Evolutionary conservation across 23 tunicate species (phyloP).

Genomic region (Oikopleura dioica): DNA sequence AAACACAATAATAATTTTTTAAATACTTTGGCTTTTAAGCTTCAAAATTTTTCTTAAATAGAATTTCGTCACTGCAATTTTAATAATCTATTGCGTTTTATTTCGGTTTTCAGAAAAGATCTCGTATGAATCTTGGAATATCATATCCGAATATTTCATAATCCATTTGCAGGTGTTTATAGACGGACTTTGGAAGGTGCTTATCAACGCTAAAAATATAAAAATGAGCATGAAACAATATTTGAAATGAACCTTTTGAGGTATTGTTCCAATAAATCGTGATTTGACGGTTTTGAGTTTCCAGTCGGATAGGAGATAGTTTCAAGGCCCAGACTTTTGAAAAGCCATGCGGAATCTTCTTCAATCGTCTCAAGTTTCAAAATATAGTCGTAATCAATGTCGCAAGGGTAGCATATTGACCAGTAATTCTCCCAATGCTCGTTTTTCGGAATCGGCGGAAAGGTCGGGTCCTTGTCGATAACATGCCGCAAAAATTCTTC

Average conservation of each 20-base stretch:
- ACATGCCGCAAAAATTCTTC: slow-evolving; percentile 20
- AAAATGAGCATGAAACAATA: too few relatives aligned
- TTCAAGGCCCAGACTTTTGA: background rate
- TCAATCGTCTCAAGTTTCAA: slow-evolving; percentile 6
- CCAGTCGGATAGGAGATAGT: too few relatives aligned
- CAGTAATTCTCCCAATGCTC: slow-evolving; percentile 9
- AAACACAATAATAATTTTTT: too few relatives aligned
- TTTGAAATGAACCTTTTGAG: too few relatives aligned
- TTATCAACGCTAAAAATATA: background rate
- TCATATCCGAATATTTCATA: background rate
- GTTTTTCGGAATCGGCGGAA: slow-evolving; percentile 4
- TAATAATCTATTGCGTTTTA: too few relatives aligned
- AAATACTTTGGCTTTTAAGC: too few relatives aligned
- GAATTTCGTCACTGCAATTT: too few relatives aligned
- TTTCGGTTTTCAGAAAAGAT: too few relatives aligned
- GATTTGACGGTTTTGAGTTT: too few relatives aligned
- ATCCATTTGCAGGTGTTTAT: background rate
- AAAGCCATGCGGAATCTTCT: slow-evolving; percentile 11
- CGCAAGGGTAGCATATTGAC: slow-evolving; percentile 5
- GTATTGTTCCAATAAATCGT: too few relatives aligned
- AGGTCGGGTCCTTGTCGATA: slow-evolving; percentile 14
- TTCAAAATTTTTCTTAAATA: too few relatives aligned
- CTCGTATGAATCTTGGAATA: background rate
- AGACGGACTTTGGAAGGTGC: background rate
- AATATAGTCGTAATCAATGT: slow-evolving; percentile 7